Percentiles rank a stretch among this genome's conserved stretches.
These are phyloP conservation scores for Rousettus leschenaultii DNA, from an alignment of 2,113 vertebrate species.

Conservation along the genomic window DNA sequence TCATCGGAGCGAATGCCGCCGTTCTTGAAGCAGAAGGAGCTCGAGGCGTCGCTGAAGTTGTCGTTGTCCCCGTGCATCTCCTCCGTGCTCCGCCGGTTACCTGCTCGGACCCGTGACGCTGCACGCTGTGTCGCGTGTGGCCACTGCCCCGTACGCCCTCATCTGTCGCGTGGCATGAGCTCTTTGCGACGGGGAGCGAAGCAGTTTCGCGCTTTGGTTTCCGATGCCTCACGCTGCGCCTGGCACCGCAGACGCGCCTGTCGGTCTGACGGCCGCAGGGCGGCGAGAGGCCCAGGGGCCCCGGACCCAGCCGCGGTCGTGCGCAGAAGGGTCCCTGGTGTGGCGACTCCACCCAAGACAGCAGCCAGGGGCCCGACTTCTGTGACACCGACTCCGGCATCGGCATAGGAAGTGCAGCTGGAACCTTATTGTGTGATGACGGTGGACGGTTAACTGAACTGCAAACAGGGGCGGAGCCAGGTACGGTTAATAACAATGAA, in stretches of 20 bases:
- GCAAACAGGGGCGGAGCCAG: not conserved
- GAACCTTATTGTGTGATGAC: not conserved
- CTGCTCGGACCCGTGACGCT: not conserved
- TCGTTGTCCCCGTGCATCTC: not conserved
- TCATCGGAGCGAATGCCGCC: not conserved
- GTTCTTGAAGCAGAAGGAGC: not conserved
- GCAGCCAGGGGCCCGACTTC: not conserved
- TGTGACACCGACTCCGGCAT: not conserved
- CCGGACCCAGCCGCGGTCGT: fast-evolving
- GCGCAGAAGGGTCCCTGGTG: fast-evolving
- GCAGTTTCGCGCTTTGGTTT: not conserved
- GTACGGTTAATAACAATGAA: not conserved
- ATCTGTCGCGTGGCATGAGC: not conserved
- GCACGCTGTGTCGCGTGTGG: too few relatives aligned
- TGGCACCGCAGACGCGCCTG: fast-evolving
- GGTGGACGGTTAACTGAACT: not conserved
- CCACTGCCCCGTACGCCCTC: not conserved
- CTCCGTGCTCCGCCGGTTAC: not conserved
- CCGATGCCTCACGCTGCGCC: not conserved
- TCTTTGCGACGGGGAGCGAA: not conserved
- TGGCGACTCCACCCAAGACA: not conserved
- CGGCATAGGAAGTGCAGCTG: not conserved
- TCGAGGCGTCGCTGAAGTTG: not conserved
- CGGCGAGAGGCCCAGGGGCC: fast-evolving
- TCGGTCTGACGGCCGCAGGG: not conserved